Conservation (phyloP, 2,888 invertebrate genomes). For the Glyphotaelius pellucidus region DNA sequence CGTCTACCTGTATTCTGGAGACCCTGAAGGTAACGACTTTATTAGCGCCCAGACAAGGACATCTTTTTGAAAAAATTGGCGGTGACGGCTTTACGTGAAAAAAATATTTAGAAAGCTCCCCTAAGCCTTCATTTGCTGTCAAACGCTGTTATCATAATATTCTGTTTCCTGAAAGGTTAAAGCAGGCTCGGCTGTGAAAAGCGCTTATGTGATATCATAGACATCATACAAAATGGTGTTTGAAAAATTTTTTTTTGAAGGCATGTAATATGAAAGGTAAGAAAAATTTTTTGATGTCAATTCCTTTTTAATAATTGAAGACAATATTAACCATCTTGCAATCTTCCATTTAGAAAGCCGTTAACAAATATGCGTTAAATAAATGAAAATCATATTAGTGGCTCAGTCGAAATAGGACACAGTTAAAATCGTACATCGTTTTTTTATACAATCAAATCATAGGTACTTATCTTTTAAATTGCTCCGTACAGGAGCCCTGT, state of each 20-base stretch:
- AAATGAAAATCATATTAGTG: too few relatives aligned
- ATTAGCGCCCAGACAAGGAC: constrained; percentile 2
- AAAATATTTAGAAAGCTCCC: background rate
- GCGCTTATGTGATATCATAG: background rate
- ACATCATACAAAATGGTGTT: background rate
- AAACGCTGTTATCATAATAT: background rate
- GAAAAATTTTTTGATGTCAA: background rate
- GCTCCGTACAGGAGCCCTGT: too few relatives aligned
- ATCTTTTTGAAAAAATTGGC: constrained; percentile 1
- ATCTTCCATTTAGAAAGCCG: too few relatives aligned
- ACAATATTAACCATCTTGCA: too few relatives aligned
- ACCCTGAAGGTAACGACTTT: background rate
- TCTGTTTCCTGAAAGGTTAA: constrained; percentile 14
- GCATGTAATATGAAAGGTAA: background rate
- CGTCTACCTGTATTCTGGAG: background rate
- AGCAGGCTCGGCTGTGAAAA: background rate
- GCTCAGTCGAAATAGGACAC: too few relatives aligned
- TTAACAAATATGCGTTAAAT: too few relatives aligned
- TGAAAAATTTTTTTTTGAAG: background rate
- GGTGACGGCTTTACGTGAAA: background rate
- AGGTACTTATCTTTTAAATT: too few relatives aligned
- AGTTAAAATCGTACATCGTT: too few relatives aligned
- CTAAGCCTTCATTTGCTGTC: constrained; percentile 9
- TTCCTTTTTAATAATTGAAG: too few relatives aligned
- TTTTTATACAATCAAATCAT: too few relatives aligned